A percentile compares a stretch with the other conserved stretches of the same genome.
Conservation (phyloP, 2,888 invertebrate genomes). For the Branchipolynoe longqiensis region DNA sequence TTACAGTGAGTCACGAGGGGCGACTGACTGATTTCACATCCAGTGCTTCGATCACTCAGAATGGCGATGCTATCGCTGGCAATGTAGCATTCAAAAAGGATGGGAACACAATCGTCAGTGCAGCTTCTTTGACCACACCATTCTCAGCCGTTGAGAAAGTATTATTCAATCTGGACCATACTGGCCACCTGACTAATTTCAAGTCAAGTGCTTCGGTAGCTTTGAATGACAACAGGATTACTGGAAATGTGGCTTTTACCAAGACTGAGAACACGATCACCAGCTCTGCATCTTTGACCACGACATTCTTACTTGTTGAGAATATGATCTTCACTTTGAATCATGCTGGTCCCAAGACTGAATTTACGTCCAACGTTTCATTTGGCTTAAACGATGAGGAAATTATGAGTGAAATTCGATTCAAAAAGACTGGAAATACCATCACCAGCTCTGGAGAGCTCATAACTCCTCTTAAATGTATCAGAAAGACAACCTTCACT, state of each 20-base stretch:
- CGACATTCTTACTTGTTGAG: constrained; percentile 50
- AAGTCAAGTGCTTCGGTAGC: constrained; percentile 20
- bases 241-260: constrained; percentile 31
- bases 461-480: background rate
- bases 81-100: background rate
- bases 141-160: background rate
- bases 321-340: constrained; percentile 45
- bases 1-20: background rate
- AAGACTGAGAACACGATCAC: constrained; percentile 38
- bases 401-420: too few species aligned
- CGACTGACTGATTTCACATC: background rate
- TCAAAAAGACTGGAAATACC: background rate
- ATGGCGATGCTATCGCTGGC: background rate
- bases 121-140: background rate
- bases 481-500: background rate
- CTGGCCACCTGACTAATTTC: background rate
- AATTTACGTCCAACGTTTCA: background rate
- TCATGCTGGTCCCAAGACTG: constrained; percentile 57
- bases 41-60: background rate
- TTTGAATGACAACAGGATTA: constrained; percentile 13
- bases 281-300: constrained; percentile 7
- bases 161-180: background rate
- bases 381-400: background rate
- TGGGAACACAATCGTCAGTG: background rate
- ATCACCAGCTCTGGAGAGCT: background rate